Evolutionary conservation across 2,888 invertebrate genomes (phyloP).

Genomic region (Argyra leucocephala): DNA sequence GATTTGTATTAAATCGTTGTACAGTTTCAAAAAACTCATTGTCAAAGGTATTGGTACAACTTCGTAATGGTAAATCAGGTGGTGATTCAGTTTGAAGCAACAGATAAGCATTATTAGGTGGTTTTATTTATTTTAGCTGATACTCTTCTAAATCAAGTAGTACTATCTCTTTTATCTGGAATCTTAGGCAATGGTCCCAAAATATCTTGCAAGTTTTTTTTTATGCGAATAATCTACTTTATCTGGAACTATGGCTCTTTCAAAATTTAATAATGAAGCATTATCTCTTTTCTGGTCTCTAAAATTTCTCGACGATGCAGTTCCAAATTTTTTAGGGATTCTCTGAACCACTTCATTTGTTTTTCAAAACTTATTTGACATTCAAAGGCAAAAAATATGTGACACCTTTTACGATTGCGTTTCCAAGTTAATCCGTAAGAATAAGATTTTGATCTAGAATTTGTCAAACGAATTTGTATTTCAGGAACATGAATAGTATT

Average conservation of each 20-base stretch:
- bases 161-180: constrained; percentile 31
- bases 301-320: constrained; percentile 39
- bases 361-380: constrained; percentile 36
- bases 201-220: constrained; percentile 28
- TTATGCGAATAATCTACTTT: background rate
- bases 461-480: constrained; percentile 37
- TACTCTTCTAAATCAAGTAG: constrained; percentile 22
- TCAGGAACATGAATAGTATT: constrained; percentile 43
- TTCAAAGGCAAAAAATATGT: constrained; percentile 41
- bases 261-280: background rate
- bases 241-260: no score
- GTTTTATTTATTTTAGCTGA: constrained; percentile 42
- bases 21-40: constrained; percentile 27
- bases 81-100: constrained; percentile 21
- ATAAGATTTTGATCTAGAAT: constrained; percentile 39
- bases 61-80: constrained; percentile 39
- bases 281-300: constrained; percentile 34
- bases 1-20: constrained; percentile 40
- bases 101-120: constrained; percentile 20
- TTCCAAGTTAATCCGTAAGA: constrained; percentile 44
- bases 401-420: constrained; percentile 41
- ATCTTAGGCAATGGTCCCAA: constrained; percentile 40
- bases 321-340: constrained; percentile 42
- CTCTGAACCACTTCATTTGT: constrained; percentile 43
- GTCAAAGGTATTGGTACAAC: constrained; percentile 40